These are phyloP conservation scores for Silurus glanis DNA, from an alignment of 2,113 vertebrate species.

Conservation along the genomic window DNA sequence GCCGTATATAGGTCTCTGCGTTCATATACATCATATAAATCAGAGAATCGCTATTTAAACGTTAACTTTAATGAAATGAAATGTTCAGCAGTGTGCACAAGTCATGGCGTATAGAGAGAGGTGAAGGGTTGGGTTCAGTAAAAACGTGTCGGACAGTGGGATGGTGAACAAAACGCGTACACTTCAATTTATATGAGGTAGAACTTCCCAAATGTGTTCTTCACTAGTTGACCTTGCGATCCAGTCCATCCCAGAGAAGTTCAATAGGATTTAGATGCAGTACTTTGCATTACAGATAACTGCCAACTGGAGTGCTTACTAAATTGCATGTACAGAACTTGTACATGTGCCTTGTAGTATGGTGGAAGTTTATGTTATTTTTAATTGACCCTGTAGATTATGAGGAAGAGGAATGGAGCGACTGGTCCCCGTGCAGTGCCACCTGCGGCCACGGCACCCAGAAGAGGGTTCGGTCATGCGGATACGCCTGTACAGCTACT, in stretches of 20 bases:
- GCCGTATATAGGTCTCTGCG: background rate
- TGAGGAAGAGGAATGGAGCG: constrained; percentile 81
- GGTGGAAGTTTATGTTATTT: background rate
- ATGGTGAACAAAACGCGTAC: too few species aligned
- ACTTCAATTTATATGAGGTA: too few species aligned
- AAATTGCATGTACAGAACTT: too few species aligned
- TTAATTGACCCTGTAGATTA: constrained; percentile 65
- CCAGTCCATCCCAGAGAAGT: too few species aligned
- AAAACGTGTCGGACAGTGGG: too few species aligned
- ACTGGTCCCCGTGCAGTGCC: constrained; percentile 82
- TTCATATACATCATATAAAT: background rate
- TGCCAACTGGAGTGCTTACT: too few species aligned
- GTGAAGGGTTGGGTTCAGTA: too few species aligned
- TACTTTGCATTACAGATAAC: too few species aligned
- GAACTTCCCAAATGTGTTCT: too few species aligned
- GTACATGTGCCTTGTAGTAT: too few species aligned
- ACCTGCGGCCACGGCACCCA: constrained; percentile 80
- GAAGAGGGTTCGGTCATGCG: constrained; percentile 81
- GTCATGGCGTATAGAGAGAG: background rate
- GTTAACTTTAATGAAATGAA: background rate
- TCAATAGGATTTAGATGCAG: too few species aligned
- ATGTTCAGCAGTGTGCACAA: background rate
- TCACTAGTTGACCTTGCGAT: too few species aligned
- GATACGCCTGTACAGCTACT: constrained; percentile 77
- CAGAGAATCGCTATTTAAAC: background rate